These are phyloP conservation scores for Scelioninae gen. 2 DNA, from an alignment of 2,888 invertebrate species.

Conservation along the genomic window DNA sequence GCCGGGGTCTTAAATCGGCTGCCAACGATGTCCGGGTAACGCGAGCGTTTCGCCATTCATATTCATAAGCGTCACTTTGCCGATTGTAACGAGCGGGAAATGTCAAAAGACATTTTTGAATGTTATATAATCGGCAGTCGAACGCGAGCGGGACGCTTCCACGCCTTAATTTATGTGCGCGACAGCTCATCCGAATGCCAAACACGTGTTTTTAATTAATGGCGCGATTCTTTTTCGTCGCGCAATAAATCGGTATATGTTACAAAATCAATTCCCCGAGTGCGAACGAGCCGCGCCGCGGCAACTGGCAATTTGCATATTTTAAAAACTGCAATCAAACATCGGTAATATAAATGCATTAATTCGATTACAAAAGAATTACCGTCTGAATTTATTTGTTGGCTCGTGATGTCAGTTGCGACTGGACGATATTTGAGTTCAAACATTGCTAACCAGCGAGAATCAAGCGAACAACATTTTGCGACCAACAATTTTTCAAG, in stretches of 20 bases:
- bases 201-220: conserved; percentile 40
- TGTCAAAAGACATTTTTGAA: conserved; percentile 15
- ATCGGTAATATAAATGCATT: neutral
- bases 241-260: conserved; percentile 16
- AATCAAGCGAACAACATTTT: no score
- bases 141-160: conserved; percentile 10
- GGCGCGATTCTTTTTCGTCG: conserved; percentile 11
- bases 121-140: conserved; percentile 28
- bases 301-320: conserved; percentile 20
- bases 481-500: no score
- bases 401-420: no score
- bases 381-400: no score
- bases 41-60: no score
- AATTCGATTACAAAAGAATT: conserved; percentile 1
- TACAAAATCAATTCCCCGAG: conserved; percentile 24
- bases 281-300: conserved; percentile 2
- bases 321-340: conserved; percentile 16
- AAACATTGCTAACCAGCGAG: no score
- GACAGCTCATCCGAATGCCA: conserved; percentile 14
- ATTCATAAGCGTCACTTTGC: no score
- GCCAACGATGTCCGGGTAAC: no score
- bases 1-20: no score
- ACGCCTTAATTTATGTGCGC: conserved; percentile 31
- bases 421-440: no score
- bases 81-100: no score